Percentiles rank a stretch among this genome's conserved stretches.
Conservation (phyloP, 2,888 invertebrate genomes). For the Malachius bipustulatus region DNA sequence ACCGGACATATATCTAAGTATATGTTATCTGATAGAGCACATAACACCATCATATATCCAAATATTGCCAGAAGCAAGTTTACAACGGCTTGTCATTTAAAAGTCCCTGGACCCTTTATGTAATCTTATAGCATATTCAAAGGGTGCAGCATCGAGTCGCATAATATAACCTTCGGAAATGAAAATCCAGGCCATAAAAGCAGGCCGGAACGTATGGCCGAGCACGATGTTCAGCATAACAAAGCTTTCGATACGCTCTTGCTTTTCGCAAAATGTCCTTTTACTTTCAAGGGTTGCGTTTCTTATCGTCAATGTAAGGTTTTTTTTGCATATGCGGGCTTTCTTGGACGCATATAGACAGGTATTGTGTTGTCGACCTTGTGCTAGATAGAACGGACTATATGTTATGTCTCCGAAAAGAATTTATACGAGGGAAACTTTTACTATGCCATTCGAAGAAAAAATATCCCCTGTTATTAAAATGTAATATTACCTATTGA, state of each 20-base stretch:
- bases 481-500: too few relatives aligned
- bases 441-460: too few relatives aligned
- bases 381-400: too few relatives aligned
- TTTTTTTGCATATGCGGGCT: neutral
- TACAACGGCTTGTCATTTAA: neutral
- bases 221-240: slow-evolving; percentile 8
- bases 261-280: slow-evolving; percentile 33
- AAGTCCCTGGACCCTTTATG: slow-evolving; percentile 22
- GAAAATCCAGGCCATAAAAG: slow-evolving; percentile 33
- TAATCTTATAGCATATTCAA: slow-evolving; percentile 33
- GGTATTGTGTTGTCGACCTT: slow-evolving; percentile 5
- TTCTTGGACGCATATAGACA: slow-evolving; percentile 4
- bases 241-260: slow-evolving; percentile 31
- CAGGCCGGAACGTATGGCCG: slow-evolving; percentile 12
- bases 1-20: too few relatives aligned
- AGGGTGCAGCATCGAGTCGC: slow-evolving; percentile 27
- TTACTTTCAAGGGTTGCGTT: slow-evolving; percentile 28
- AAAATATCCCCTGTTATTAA: too few relatives aligned
- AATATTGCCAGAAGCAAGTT: neutral
- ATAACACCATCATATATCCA: too few relatives aligned
- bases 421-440: too few relatives aligned
- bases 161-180: slow-evolving; percentile 35
- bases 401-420: too few relatives aligned
- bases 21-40: too few relatives aligned
- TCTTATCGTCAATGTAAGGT: slow-evolving; percentile 23